Base-by-base conservation (phyloP, 2,888 invertebrate species). In the Eilema depressum region DNA sequence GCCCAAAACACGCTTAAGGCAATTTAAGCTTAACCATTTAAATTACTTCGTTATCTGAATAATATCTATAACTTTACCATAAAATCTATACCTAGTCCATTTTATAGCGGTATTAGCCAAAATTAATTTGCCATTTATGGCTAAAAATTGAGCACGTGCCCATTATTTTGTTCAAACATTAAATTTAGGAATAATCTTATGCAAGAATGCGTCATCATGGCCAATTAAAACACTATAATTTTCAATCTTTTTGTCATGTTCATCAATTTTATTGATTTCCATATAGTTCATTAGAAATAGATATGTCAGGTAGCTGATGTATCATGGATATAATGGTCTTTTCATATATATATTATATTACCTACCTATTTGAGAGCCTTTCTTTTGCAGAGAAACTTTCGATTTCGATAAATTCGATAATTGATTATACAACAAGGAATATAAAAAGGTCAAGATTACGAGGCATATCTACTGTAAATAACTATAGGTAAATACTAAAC, bases 211-310 rank as follows among this genome's bases (percentile, higher is more conserved):
- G 23, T 61, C 23, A 64, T 26, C 57, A 26, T 20, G 20, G 23
- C 17, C 41, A 28, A 68, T 68, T 68, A 71, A 65, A 68, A 71
- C 28, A 62, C 41, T 41, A 53, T 41, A 33, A 62, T 63, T 68
- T 60, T 1, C 0, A 60, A 41, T 28, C 59, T 26, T 60, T 41
- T 26, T 59, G 66, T 41, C n/a, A 26, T 41, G 7, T 10, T 17
- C 41, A 26, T 41, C 26, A 25, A 41, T 60, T 71, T 57, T 14
- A 68, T 57, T 61, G 56, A 25, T 53, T n/a, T 23, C 30, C 12
- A 53, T n/a, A 68, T 71, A 62, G 14, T 41, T 17, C 5, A 56
- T 68, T 68, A 68, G 30, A 68, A 57, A 62, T 37, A 65, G 28
- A 65, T 53, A 8, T 33, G 5, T 37, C 33, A 59, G 59, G 14